Conservation (phyloP, 2,888 invertebrate species). For the Phragmatobia fuliginosa region DNA sequence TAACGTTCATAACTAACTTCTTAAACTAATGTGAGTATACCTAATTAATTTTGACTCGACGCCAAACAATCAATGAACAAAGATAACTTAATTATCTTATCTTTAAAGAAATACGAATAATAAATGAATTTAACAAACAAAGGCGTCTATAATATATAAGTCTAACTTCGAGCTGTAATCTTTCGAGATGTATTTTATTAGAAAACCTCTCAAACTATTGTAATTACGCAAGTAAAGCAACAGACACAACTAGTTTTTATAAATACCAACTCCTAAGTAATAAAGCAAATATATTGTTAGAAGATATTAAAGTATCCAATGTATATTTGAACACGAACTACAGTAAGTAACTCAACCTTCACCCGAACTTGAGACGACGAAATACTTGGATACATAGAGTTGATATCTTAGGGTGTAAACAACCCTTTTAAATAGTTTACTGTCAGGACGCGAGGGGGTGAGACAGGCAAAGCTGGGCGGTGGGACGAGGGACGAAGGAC, state of each 20-base stretch:
- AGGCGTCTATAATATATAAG: too few relatives aligned
- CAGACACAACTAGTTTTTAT: background rate
- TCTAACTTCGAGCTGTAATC: too few relatives aligned
- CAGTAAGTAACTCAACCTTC: conserved; percentile 30
- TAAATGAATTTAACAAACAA: too few relatives aligned
- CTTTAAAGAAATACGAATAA: too few relatives aligned
- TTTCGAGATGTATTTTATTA: too few relatives aligned
- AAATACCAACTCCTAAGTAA: background rate
- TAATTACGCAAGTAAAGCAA: background rate
- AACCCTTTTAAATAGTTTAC: conserved; percentile 82
- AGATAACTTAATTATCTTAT: too few relatives aligned
- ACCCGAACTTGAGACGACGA: conserved; percentile 30
- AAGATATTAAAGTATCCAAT: background rate
- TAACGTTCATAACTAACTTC: too few relatives aligned
- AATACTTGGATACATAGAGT: conserved; percentile 36
- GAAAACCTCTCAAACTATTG: background rate
- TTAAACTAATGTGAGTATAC: too few relatives aligned
- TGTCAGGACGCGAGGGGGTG: conserved; percentile 52
- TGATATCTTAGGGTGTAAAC: conserved; percentile 71
- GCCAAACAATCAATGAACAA: too few relatives aligned
- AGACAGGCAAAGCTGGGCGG: conserved; percentile 24
- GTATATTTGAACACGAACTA: background rate
- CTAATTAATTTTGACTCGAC: too few relatives aligned
- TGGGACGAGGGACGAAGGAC: conserved; percentile 49
- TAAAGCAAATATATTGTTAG: background rate